Evolutionary conservation across 2,888 invertebrate species (phyloP).

Genomic region (Thyatira batis): DNA sequence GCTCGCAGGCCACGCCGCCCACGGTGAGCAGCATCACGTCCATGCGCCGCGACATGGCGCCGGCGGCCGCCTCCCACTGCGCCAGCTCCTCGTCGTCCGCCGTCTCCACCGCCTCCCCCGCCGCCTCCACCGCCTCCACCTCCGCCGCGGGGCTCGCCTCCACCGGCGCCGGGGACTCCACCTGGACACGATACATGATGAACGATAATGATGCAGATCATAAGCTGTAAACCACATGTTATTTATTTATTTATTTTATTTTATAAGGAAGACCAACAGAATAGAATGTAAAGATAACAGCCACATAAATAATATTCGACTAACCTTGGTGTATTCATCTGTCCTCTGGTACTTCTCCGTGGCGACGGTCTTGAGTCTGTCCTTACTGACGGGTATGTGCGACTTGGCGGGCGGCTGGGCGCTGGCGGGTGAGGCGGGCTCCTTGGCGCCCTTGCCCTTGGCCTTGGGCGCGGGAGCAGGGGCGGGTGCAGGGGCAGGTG

Average conservation of each 20-base stretch:
- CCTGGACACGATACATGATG: no score
- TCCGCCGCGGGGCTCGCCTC: slow-evolving; percentile 10
- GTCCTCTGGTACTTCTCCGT: slow-evolving; percentile 50
- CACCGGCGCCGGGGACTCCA: slow-evolving; percentile 6
- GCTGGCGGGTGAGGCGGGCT: slow-evolving; percentile 17
- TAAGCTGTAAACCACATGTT: no score
- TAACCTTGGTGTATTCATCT: slow-evolving; percentile 40
- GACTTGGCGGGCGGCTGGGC: slow-evolving; percentile 11
- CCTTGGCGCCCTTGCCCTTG: slow-evolving; percentile 18
- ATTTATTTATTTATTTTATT: no score
- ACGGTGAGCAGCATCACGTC: slow-evolving; percentile 83
- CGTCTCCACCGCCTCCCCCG: slow-evolving; percentile 15
- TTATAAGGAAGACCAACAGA: no score
- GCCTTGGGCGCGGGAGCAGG: slow-evolving; percentile 6
- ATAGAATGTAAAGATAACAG: no score
- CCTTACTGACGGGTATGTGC: slow-evolving; percentile 40
- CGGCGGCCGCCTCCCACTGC: slow-evolving; percentile 38
- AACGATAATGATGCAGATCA: no score
- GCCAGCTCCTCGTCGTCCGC: slow-evolving; percentile 18
- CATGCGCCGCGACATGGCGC: slow-evolving; percentile 75
- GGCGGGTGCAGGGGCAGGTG: no score
- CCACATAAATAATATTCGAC: no score
- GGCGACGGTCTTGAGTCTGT: slow-evolving; percentile 23
- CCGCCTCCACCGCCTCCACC: slow-evolving; percentile 7
- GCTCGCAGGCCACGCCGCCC: slow-evolving; percentile 81